These are phyloP conservation scores for Dromaius novaehollandiae DNA, from an alignment of 2,113 vertebrate genomes.

Conservation along the genomic window DNA sequence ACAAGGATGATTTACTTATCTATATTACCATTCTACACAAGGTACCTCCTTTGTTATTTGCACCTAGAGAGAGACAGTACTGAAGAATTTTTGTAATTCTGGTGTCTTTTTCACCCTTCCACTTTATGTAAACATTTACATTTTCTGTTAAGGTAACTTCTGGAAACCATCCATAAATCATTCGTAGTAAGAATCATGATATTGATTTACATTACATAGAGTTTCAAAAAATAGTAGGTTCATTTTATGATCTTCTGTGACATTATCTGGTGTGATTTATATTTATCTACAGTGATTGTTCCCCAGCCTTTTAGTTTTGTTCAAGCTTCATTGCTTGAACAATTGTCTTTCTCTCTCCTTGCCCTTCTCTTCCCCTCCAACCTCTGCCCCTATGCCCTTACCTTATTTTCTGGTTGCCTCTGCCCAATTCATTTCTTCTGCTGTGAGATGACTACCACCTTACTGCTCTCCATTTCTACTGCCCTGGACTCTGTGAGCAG, in stretches of 20 bases:
- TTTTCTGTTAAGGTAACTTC: neutral
- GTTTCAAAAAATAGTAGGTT: neutral
- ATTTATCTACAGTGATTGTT: neutral
- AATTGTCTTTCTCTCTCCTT: neutral
- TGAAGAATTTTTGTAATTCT: neutral
- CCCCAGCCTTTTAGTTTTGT: neutral
- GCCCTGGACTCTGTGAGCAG: neutral
- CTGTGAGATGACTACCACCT: neutral
- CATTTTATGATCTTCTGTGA: neutral
- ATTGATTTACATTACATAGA: neutral
- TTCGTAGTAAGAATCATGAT: neutral
- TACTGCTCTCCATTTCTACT: neutral
- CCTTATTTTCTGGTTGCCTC: neutral
- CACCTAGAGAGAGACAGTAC: neutral
- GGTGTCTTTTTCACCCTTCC: neutral
- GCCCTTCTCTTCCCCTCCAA: neutral
- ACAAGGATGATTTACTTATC: conserved; percentile 41
- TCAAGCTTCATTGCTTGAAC: neutral
- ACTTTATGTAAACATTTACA: neutral
- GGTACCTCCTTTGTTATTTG: neutral
- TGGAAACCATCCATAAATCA: neutral
- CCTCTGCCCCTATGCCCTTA: neutral
- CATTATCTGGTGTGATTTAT: neutral
- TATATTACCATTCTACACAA: neutral
- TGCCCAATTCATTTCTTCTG: neutral